Percentiles rank a stretch among this genome's conserved stretches.
phyloP scores from a whole-genome alignment of 2,888 invertebrate species.

The Resseliella maxima region DNA sequence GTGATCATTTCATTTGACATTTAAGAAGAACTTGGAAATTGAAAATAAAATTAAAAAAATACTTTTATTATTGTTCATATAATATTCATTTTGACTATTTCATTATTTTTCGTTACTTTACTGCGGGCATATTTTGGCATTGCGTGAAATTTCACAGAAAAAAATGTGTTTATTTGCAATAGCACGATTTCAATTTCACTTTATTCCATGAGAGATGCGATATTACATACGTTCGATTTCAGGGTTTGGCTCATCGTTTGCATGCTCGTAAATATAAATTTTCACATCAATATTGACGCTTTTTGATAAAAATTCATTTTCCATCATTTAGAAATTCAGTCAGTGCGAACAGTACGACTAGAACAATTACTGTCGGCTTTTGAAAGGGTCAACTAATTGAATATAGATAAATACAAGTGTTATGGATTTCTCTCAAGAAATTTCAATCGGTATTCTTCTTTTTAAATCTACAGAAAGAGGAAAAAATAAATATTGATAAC shows the following conservation, averaged over 20 bases:
- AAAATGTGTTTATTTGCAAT: not conserved
- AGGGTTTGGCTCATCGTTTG: conserved; percentile 6
- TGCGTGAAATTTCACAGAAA: not conserved
- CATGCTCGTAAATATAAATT: not conserved
- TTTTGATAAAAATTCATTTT: conserved; percentile 3
- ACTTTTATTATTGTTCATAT: not conserved
- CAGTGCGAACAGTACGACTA: not conserved
- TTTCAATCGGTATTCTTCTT: not conserved
- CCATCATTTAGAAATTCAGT: not conserved
- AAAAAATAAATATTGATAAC: not conserved
- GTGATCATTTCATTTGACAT: conserved; percentile 51
- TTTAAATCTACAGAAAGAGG: not conserved
- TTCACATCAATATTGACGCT: conserved; percentile 26
- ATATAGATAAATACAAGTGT: not conserved
- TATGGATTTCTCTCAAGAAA: not conserved
- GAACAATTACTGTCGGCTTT: conserved; percentile 1
- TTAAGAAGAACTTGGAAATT: conserved; percentile 42
- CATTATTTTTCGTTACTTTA: not conserved
- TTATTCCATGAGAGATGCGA: not conserved
- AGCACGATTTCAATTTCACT: conserved; percentile 53
- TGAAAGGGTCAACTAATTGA: not conserved
- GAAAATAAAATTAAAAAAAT: not conserved
- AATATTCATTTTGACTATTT: not conserved
- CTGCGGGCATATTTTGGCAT: not conserved
- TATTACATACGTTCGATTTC: not conserved